These are phyloP conservation scores for Anhinga rufa DNA, from an alignment of 2,113 vertebrate species.

Conservation along the genomic window DNA sequence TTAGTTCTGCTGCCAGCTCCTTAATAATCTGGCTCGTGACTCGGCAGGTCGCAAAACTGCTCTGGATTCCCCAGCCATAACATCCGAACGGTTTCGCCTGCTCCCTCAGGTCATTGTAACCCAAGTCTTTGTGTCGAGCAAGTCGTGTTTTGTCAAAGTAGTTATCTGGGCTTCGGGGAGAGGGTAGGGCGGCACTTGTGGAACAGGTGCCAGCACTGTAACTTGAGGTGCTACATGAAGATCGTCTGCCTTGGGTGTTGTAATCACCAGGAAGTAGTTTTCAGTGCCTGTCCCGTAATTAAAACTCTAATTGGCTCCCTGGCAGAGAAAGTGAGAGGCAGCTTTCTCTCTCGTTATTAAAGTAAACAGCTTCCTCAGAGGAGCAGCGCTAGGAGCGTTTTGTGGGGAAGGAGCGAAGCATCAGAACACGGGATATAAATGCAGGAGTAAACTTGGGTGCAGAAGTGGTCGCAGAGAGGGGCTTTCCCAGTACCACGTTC, in stretches of 20 bases:
- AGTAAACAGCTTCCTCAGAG: not conserved
- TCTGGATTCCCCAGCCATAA: not conserved
- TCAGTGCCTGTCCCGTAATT: not conserved
- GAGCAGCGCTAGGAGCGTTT: not conserved
- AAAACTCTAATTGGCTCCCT: not conserved
- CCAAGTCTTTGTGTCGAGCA: not conserved
- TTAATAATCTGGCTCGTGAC: not conserved
- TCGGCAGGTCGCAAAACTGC: not conserved
- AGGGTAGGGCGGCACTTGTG: not conserved
- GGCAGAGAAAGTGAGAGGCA: not conserved
- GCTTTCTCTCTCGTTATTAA: rapidly evolving
- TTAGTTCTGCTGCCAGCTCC: not conserved
- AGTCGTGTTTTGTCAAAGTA: not conserved
- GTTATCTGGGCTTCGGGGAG: not conserved
- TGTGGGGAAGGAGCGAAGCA: not conserved
- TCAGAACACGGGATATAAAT: not conserved
- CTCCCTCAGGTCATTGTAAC: not conserved
- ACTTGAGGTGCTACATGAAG: not conserved
- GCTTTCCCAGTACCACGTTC: rapidly evolving
- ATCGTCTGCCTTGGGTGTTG: no score
- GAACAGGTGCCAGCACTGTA: no score
- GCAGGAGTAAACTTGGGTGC: not conserved
- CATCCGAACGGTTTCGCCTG: rapidly evolving
- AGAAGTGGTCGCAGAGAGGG: not conserved
- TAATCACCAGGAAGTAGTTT: not conserved